These are phyloP conservation scores for Anguilla pacifica DNA, from an alignment of 2,797 vertebrate genomes.

Conservation along the genomic window DNA sequence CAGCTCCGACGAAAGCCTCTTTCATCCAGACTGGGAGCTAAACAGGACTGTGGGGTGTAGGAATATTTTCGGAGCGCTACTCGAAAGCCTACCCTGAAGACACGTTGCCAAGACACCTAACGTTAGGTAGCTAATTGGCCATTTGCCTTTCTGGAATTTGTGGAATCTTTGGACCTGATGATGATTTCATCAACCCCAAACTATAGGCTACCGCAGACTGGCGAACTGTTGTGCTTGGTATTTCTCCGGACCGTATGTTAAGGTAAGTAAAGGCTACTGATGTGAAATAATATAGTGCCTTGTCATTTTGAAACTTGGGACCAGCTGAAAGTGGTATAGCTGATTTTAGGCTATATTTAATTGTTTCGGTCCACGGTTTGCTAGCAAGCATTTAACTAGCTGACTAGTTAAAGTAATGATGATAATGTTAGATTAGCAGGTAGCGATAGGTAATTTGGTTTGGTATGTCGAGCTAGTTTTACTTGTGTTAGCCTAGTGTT, in stretches of 20 bases:
- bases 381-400: background rate
- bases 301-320: background rate
- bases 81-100: background rate
- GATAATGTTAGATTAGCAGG: background rate
- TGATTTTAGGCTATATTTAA: background rate
- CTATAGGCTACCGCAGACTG: background rate
- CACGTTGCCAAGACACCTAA: background rate
- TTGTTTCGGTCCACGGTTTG: background rate
- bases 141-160: background rate
- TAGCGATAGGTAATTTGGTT: background rate
- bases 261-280: background rate
- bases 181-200: background rate
- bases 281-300: background rate
- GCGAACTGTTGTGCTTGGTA: background rate
- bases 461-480: background rate
- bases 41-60: background rate
- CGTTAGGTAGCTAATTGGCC: background rate
- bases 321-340: background rate
- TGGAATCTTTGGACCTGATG: background rate
- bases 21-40: background rate
- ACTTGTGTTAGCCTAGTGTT: background rate
- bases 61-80: background rate
- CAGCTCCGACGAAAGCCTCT: background rate
- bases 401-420: background rate
- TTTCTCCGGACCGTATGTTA: background rate